Base-by-base conservation (phyloP, 64 coral and sea anemone species). In the Pocillopora damicornis region DNA sequence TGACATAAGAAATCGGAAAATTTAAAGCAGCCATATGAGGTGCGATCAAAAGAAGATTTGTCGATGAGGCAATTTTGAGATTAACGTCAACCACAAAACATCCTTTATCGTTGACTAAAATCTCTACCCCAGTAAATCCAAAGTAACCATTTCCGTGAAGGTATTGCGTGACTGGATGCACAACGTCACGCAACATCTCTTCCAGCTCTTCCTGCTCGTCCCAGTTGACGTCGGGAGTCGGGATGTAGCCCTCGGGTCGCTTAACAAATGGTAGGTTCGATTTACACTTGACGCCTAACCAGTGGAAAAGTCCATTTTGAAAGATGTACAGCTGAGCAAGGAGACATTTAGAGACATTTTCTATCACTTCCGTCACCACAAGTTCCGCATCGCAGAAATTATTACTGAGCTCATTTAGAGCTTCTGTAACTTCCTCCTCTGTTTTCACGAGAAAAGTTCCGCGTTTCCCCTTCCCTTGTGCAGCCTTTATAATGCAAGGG, bases 71-170 rank as follows among this genome's bases (percentile, higher is more conserved):
- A 78, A 96, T 92, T 76, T 90, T 86, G 16, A 90, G 86, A 78
- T 96, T 96, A 1, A 96, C 90, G 77, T 96, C 94, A 5, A 96
- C 86, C 0, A 96, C 91, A 71, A 76, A 96, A 15, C 79, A 69
- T 13, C 88, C 94, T 51, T 96, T 58, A 13, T 87, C 89, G 51
- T 92, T 96, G 37, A 88, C 60, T 79, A 96, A 88, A 18, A 96
- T 79, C 80, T 96, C 94, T 26, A 96, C 76, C 9, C 91, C 94
- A 25, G 75, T 69, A 17, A 96, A 91, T 45, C 94, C 94, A 84
- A 96, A 96, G 61, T 96, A 96, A 18, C 94, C 94, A 42, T 96
- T 96, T 61, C 72, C 23, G 65, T 96, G 94, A 87, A 96, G 87
- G 86, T 96, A 96, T 77, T 96, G 80, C 45, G 86, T 87, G 56